A percentile compares a stretch with the other conserved stretches of the same genome.
These are phyloP conservation scores for Butastur rufipennis DNA, from an alignment of 2,113 vertebrate species.

Conservation along the genomic window DNA sequence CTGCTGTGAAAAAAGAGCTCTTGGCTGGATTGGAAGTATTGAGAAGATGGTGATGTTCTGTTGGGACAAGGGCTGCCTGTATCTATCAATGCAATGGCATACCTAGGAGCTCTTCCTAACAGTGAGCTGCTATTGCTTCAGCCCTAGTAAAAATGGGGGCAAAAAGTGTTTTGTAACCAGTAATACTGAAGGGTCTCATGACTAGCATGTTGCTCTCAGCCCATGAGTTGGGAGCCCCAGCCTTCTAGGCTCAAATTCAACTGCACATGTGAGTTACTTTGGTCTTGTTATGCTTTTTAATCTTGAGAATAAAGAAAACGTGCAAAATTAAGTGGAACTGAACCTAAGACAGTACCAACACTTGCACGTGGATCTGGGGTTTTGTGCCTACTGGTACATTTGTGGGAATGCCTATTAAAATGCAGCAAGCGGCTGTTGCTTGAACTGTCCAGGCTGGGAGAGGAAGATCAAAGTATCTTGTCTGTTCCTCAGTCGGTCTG, in stretches of 20 bases:
- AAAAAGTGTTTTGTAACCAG: neutral
- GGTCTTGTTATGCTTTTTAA: neutral
- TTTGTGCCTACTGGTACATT: neutral
- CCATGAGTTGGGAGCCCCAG: neutral
- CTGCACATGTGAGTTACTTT: neutral
- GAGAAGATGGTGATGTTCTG: neutral
- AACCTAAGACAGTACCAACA: neutral
- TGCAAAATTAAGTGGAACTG: neutral
- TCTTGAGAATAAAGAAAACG: neutral
- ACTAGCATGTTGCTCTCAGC: neutral
- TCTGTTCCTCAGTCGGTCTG: neutral
- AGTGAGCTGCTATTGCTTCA: neutral
- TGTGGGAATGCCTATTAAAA: neutral
- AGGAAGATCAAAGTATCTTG: neutral
- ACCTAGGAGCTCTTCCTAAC: neutral
- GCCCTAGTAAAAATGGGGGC: neutral
- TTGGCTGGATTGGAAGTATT: neutral
- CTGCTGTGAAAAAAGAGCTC: neutral
- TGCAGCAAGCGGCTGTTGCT: neutral
- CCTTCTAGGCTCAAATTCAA: neutral
- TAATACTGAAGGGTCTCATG: neutral
- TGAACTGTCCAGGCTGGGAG: neutral
- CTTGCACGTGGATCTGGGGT: neutral
- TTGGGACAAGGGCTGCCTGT: neutral
- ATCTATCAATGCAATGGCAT: neutral